Evolutionary conservation across 2,797 vertebrate species (phyloP).

Genomic region (Enoplosus armatus): DNA sequence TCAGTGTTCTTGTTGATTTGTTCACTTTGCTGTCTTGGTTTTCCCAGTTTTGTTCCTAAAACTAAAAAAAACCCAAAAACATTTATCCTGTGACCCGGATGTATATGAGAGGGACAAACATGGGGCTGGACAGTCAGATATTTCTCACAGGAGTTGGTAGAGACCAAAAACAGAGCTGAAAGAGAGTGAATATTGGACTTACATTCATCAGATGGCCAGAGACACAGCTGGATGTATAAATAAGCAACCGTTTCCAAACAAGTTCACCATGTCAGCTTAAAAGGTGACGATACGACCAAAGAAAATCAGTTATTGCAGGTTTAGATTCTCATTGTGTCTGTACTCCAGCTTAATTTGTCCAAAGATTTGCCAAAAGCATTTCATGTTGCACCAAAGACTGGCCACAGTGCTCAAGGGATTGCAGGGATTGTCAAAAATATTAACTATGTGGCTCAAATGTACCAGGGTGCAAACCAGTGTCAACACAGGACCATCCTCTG

Average conservation of each 20-base stretch:
- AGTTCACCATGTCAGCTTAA: too few relatives aligned
- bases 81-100: neutral
- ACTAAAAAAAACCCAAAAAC: too few relatives aligned
- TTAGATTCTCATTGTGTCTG: neutral
- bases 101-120: neutral
- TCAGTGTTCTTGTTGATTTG: too few relatives aligned
- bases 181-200: neutral
- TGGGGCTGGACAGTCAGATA: neutral
- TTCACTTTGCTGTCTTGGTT: too few relatives aligned
- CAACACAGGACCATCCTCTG: neutral
- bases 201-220: neutral
- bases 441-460: neutral
- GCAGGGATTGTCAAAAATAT: neutral
- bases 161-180: neutral
- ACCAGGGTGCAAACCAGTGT: neutral
- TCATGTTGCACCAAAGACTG: slow-evolving; percentile 4
- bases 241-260: neutral
- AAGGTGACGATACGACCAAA: too few relatives aligned
- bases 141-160: neutral
- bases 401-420: neutral
- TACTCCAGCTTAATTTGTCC: neutral
- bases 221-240: neutral
- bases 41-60: too few relatives aligned
- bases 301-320: neutral
- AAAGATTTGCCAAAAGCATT: neutral